Evolutionary conservation across 2,797 vertebrate species (phyloP).

Genomic region (Leptatherina wallacei): DNA sequence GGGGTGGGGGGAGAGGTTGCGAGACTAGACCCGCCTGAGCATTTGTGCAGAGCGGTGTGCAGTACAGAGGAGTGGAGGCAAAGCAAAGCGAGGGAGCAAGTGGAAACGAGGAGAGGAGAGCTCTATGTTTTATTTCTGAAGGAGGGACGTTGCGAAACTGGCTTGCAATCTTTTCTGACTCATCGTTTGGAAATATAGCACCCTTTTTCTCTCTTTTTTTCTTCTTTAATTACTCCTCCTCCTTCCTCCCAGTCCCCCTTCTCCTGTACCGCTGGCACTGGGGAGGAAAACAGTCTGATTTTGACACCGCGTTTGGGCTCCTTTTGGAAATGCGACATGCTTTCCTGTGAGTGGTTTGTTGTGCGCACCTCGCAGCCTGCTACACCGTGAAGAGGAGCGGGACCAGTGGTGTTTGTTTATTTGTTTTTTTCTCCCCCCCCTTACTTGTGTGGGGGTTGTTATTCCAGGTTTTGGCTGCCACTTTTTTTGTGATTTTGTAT

Average conservation of each 20-base stretch:
- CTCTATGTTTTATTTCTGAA: constrained; percentile 68
- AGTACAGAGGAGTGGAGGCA: constrained; percentile 55
- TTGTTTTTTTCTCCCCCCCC: no score
- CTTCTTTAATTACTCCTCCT: constrained; percentile 16
- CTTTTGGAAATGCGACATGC: constrained; percentile 79
- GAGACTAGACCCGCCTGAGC: constrained; percentile 68
- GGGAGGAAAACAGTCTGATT: constrained; percentile 61
- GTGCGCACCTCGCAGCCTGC: constrained; percentile 65
- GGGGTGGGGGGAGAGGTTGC: constrained; percentile 43
- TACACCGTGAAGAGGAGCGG: constrained; percentile 42
- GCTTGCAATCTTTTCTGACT: constrained; percentile 80
- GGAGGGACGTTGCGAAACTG: constrained; percentile 80
- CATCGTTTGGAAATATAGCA: constrained; percentile 75
- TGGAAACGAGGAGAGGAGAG: constrained; percentile 42
- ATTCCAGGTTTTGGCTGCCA: constrained; percentile 40
- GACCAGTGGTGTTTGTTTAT: constrained; percentile 18
- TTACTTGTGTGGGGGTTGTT: no score
- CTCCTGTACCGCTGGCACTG: constrained; percentile 37
- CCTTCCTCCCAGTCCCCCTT: constrained; percentile 5
- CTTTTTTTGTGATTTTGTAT: constrained; percentile 52
- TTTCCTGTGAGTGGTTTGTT: constrained; percentile 62
- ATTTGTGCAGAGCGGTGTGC: constrained; percentile 53
- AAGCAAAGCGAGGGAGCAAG: constrained; percentile 38
- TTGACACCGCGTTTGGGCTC: constrained; percentile 61
- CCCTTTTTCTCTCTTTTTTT: constrained; percentile 22